These are phyloP conservation scores for Leptopilina syphax DNA, from an alignment of 2,888 invertebrate genomes.

Conservation along the genomic window DNA sequence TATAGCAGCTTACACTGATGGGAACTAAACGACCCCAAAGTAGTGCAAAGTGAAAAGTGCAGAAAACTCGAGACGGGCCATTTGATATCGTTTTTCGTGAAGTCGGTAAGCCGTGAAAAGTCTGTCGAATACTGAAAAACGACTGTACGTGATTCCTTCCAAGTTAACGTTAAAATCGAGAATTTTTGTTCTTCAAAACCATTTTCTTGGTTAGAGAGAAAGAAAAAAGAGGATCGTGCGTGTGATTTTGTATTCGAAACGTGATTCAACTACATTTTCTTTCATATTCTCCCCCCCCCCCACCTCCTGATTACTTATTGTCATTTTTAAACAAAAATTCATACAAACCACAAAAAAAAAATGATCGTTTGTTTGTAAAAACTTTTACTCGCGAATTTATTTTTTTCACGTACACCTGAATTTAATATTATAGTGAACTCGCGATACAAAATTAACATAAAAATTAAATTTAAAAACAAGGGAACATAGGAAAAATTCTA, in stretches of 20 bases:
- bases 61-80: slow-evolving; percentile 34
- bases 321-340: slow-evolving; percentile 7
- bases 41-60: slow-evolving; percentile 24
- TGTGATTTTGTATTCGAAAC: slow-evolving; percentile 29
- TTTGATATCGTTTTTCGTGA: slow-evolving; percentile 35
- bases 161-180: slow-evolving; percentile 23
- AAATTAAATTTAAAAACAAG: too few species aligned
- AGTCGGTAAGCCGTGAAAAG: slow-evolving; percentile 39
- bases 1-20: not conserved
- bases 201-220: slow-evolving; percentile 2
- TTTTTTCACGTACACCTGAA: too few species aligned
- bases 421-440: too few species aligned
- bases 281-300: not conserved
- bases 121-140: slow-evolving; percentile 41
- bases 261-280: not conserved
- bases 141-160: slow-evolving; percentile 36
- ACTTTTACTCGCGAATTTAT: too few species aligned
- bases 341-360: not conserved
- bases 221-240: not conserved
- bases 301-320: not conserved
- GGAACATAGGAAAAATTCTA: too few species aligned
- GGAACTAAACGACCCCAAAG: slow-evolving; percentile 1
- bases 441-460: too few species aligned
- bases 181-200: slow-evolving; percentile 1
- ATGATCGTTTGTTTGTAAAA: too few species aligned